phyloP scores from a whole-genome alignment of 1,140 invertebrate species.

The Samia ricini region DNA sequence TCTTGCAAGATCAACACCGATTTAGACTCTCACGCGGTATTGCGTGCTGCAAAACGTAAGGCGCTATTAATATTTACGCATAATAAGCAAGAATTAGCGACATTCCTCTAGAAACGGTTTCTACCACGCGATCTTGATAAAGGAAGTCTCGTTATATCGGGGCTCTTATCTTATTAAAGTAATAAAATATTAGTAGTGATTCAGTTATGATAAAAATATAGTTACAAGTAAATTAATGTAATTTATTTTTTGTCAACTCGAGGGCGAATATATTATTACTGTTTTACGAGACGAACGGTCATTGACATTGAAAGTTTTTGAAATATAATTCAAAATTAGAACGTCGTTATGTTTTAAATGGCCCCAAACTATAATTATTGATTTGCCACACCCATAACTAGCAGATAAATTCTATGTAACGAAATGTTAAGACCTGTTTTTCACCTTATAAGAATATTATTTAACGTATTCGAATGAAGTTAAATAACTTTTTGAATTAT shows the following conservation, averaged over 20 bases:
- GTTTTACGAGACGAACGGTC: background rate
- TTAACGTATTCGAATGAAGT: too few relatives aligned
- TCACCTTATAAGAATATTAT: too few relatives aligned
- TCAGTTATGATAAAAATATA: background rate
- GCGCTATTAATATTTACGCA: constrained; percentile 6
- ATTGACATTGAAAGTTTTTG: too few relatives aligned
- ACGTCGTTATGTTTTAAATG: too few relatives aligned
- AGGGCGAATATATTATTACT: background rate
- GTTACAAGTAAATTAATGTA: background rate
- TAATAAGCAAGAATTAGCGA: constrained; percentile 3
- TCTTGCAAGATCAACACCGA: background rate
- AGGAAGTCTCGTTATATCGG: background rate
- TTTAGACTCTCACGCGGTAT: constrained; percentile 1
- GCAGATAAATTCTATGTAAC: too few relatives aligned
- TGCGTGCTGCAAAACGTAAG: constrained; percentile 7
- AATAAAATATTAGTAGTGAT: background rate
- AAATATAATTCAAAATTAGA: background rate
- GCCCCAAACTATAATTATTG: too few relatives aligned
- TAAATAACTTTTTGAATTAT: too few relatives aligned
- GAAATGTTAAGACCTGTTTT: too few relatives aligned
- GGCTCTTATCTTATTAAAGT: background rate
- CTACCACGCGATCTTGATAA: constrained; percentile 1
- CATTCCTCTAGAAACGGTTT: constrained; percentile 9
- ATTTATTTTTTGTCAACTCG: background rate
- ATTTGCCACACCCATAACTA: too few relatives aligned